These are phyloP conservation scores for Batillaria attramentaria DNA, from an alignment of 1,140 invertebrate genomes.

Conservation along the genomic window DNA sequence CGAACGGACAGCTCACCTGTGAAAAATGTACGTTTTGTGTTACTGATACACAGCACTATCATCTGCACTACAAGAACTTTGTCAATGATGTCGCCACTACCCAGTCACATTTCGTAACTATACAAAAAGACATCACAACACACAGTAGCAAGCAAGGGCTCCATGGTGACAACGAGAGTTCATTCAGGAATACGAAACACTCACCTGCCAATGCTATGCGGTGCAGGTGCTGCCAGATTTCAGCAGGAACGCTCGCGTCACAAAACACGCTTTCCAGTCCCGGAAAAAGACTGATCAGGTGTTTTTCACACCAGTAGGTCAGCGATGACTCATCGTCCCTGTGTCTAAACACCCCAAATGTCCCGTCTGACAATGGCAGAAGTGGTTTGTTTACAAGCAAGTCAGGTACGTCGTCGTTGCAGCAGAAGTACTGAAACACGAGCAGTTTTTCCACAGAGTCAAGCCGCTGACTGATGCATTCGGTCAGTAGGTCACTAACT, in stretches of 20 bases:
- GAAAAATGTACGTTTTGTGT: too few relatives aligned
- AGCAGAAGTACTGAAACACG: constrained; percentile 29
- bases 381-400: not conserved
- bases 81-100: too few relatives aligned
- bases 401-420: not conserved
- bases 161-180: not conserved
- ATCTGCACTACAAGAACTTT: too few relatives aligned
- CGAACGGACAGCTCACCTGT: constrained; percentile 1
- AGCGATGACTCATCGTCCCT: not conserved
- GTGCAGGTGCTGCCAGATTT: not conserved
- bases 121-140: not conserved
- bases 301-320: not conserved
- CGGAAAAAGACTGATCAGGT: constrained; percentile 3
- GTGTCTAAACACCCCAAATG: not conserved
- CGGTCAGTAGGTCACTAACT: constrained; percentile 1
- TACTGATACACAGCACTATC: too few relatives aligned
- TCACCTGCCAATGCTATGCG: constrained; percentile 1
- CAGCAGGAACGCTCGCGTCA: not conserved
- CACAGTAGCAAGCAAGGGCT: too few relatives aligned
- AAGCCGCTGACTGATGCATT: not conserved
- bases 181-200: not conserved
- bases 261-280: constrained; percentile 16
- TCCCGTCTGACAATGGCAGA: constrained; percentile 24
- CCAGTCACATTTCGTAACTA: too few relatives aligned
- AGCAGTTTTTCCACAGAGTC: not conserved